Evolutionary conservation across 2,888 invertebrate species (phyloP).

Genomic region (Epinotia bilunana): DNA sequence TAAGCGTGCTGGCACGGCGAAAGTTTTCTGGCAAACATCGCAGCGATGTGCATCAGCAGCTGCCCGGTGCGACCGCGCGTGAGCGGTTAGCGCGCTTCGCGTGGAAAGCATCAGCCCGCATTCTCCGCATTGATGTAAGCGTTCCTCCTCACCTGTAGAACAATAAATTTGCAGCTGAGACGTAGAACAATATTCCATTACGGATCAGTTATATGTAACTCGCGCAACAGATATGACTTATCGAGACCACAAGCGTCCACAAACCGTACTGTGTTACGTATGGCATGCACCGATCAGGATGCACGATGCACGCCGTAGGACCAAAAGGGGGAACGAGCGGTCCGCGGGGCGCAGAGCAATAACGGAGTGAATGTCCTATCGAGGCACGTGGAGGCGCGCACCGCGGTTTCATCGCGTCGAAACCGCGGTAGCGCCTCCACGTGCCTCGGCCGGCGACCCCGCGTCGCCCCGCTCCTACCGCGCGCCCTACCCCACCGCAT

Average conservation of each 20-base stretch:
- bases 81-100: slow-evolving; percentile 90
- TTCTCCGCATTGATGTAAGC: slow-evolving; percentile 86
- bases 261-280: slow-evolving; percentile 77
- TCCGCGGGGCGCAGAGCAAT: slow-evolving; percentile 60
- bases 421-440: slow-evolving; percentile 82
- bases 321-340: slow-evolving; percentile 58
- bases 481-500: slow-evolving; percentile 57
- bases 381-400: slow-evolving; percentile 81
- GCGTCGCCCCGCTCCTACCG: slow-evolving; percentile 62
- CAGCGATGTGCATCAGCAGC: slow-evolving; percentile 92
- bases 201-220: slow-evolving; percentile 44
- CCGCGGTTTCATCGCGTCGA: slow-evolving; percentile 71
- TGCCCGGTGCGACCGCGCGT: slow-evolving; percentile 81
- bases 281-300: slow-evolving; percentile 78
- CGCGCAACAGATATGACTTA: slow-evolving; percentile 52
- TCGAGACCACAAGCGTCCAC: slow-evolving; percentile 70
- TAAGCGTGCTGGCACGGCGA: slow-evolving; percentile 94
- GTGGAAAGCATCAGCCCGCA: slow-evolving; percentile 91
- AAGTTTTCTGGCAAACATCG: slow-evolving; percentile 95
- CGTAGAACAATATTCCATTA: slow-evolving; percentile 60
- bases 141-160: slow-evolving; percentile 82
- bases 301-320: slow-evolving; percentile 78
- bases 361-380: slow-evolving; percentile 67
- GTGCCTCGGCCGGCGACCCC: slow-evolving; percentile 78
- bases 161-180: slow-evolving; percentile 64